Base-by-base conservation (phyloP, 37 sponge, comb jelly and placozoan genomes). In the Hormiphora californensis region DNA sequence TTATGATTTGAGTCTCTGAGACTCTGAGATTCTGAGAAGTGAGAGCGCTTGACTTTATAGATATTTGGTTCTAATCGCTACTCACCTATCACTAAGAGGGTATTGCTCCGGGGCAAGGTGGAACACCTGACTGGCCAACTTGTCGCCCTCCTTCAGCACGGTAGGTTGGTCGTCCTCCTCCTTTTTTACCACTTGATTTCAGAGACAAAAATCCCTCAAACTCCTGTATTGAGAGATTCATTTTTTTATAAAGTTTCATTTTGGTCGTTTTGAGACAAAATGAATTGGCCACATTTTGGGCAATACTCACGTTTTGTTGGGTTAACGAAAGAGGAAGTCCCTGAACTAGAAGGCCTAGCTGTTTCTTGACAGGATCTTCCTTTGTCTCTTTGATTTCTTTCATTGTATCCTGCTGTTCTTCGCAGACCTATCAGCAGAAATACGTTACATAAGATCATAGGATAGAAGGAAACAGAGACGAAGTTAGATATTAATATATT, bases 291-390 rank as follows among this genome's bases (percentile, higher is more conserved):
- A n/a, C n/a, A n/a, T n/a, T n/a, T n/a, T n/a, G n/a, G n/a, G n/a
- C n/a, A 57, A 57, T 36, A 11, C 67, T 65, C 28, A 73, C 81
- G 17, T 43, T 36, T 73, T 73, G 81, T 36, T 73, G 81, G 46
- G 21, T 23, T 7, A 73, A 30, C 25, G 36, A 43, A 41, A 73
- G 81, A 40, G 81, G 81, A 1, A 73, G 44, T 1, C 81, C 35
- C 9, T 73, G 81, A 11, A 73, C 43, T 46, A 73, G 40, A 19
- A 19, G 17, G 12, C 81, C 81, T 7, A 73, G 25, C 46, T 73
- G 81, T 41, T 41, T 39, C 17, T 73, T 73, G 28, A 73, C 81
- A 19, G 81, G 81, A 40, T 73, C 81, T 23, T 73, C 81, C 4
- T 1, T 15, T 43, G 38, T 7, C 4, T 73, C 81, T 28, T 73